A percentile compares a stretch with the other conserved stretches of the same genome.
phyloP scores from a whole-genome alignment of 64 coral and sea anemone genomes.

The Stichodactyla mertensii region DNA sequence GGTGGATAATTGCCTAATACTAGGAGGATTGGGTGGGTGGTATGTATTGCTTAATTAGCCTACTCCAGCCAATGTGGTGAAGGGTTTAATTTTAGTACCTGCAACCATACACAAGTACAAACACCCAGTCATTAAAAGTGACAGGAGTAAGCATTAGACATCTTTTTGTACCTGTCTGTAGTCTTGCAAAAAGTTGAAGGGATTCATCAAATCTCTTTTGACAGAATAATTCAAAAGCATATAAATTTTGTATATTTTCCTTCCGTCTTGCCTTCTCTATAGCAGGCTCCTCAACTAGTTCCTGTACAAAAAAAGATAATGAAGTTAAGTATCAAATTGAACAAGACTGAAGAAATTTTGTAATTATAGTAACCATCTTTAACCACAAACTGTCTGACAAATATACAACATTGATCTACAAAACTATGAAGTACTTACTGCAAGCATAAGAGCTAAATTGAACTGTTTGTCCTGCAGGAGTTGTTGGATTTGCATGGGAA shows the following conservation, averaged over 20 bases:
- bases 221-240: constrained; percentile 97
- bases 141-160: not conserved
- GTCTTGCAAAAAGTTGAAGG: constrained; percentile 79
- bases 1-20: too few relatives aligned
- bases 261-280: constrained; percentile 66
- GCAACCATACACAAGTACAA: not conserved
- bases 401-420: too few relatives aligned
- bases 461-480: constrained; percentile 94
- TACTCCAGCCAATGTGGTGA: too few relatives aligned
- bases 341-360: not conserved
- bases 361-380: too few relatives aligned
- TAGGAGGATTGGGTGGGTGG: too few relatives aligned
- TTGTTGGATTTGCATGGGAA: constrained; percentile 95
- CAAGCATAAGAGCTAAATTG: constrained; percentile 84
- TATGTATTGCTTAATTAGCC: too few relatives aligned
- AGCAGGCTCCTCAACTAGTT: constrained; percentile 71
- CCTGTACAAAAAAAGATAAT: constrained; percentile 46
- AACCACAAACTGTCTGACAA: too few relatives aligned
- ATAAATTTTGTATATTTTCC: constrained; percentile 90
- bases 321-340: not conserved
- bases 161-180: constrained; percentile 59
- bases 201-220: constrained; percentile 98
- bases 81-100: not conserved
- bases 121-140: not conserved
- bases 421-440: constrained; percentile 51